These are phyloP conservation scores for Morone saxatilis DNA, from an alignment of 2,113 vertebrate genomes.

Conservation along the genomic window DNA sequence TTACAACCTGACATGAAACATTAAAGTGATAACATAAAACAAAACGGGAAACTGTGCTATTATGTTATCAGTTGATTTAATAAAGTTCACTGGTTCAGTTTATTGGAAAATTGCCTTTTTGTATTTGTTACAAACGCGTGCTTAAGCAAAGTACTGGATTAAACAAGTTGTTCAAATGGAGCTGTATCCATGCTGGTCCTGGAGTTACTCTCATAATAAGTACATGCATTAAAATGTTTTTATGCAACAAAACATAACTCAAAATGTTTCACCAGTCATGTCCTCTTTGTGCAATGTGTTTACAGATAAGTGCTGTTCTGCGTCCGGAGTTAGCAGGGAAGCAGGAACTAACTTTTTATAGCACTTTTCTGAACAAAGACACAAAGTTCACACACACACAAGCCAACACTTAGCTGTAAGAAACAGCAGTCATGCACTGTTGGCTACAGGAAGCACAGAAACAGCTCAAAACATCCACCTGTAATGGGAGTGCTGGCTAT, in stretches of 20 bases:
- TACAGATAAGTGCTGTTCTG: slow-evolving; percentile 53
- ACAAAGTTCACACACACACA: neutral
- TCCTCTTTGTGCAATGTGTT: slow-evolving; percentile 51
- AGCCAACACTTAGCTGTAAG: neutral
- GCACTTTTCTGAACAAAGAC: slow-evolving; percentile 45
- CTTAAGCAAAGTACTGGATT: neutral
- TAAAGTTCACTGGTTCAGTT: no score
- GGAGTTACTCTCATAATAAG: neutral
- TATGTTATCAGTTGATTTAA: neutral
- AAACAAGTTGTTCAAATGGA: neutral
- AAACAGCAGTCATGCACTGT: neutral
- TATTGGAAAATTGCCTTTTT: neutral
- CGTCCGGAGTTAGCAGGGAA: slow-evolving; percentile 45
- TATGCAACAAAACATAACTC: neutral
- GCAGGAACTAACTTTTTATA: slow-evolving; percentile 56
- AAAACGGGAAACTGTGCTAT: neutral
- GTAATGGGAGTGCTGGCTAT: neutral
- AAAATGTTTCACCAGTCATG: slow-evolving; percentile 13
- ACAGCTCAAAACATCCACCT: neutral
- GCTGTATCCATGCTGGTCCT: neutral
- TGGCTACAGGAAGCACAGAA: neutral
- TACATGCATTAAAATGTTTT: neutral
- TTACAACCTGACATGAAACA: neutral
- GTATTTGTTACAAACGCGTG: neutral
- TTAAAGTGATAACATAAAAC: neutral